phyloP scores from a whole-genome alignment of 92 coral and sea anemone species.

The Paragorgia papillata region DNA sequence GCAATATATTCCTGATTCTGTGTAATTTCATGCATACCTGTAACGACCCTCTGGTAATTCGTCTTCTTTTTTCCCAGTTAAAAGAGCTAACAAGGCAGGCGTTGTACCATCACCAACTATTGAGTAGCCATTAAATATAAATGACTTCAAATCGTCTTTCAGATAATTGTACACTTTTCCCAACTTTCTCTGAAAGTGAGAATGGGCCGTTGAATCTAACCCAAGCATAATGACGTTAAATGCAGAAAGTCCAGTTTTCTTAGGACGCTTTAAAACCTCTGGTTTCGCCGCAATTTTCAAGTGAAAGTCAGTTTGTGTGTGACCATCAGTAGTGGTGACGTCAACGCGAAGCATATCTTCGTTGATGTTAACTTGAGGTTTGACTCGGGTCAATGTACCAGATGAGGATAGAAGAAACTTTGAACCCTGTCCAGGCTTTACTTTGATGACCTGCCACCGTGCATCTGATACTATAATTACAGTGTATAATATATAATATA shows the following conservation, averaged over 20 bases:
- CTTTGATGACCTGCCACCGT: conserved; percentile 22
- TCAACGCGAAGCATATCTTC: conserved; percentile 61
- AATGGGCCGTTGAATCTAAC: conserved; percentile 54
- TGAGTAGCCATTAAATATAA: conserved; percentile 52
- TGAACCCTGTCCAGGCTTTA: conserved; percentile 37
- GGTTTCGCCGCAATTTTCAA: conserved; percentile 48
- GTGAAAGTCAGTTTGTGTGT: conserved; percentile 52
- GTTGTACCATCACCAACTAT: conserved; percentile 50
- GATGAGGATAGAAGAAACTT: conserved; percentile 6
- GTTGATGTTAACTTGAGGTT: conserved; percentile 22
- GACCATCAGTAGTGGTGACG: conserved; percentile 44
- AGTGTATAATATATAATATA: neutral
- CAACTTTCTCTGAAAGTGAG: conserved; percentile 56
- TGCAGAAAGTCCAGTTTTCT: conserved; percentile 36
- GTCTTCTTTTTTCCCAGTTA: conserved; percentile 55
- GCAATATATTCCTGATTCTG: too few relatives aligned
- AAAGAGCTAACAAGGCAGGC: conserved; percentile 45
- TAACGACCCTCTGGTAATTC: conserved; percentile 53
- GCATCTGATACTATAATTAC: conserved; percentile 17
- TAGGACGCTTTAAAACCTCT: conserved; percentile 38
- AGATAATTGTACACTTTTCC: conserved; percentile 50
- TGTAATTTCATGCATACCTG: conserved; percentile 10
- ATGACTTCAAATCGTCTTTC: conserved; percentile 50
- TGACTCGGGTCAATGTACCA: conserved; percentile 17
- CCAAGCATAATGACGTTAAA: conserved; percentile 54